Conservation (phyloP, 2,888 invertebrate species). For the Gandaritis pyraliata region DNA sequence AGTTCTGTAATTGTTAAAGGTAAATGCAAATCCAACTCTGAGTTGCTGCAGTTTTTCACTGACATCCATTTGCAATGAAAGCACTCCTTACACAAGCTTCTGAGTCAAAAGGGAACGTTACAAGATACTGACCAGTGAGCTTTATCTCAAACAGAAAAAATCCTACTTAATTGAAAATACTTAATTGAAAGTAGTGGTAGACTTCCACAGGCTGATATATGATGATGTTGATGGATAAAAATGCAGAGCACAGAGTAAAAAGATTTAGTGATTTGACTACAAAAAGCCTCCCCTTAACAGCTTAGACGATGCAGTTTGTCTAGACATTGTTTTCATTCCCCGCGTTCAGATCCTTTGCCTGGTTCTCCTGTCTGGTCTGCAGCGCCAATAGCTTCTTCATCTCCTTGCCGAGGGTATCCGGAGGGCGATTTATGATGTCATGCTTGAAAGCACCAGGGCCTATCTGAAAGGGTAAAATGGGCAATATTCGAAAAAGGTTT, state of each 20-base stretch:
- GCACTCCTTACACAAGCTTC: constrained; percentile 2
- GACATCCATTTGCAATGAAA: constrained; percentile 9
- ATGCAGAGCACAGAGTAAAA: too few species aligned
- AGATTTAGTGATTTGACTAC: too few species aligned
- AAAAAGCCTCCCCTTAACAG: too few species aligned
- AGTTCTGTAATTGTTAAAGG: constrained; percentile 24
- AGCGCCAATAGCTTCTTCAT: constrained; percentile 51
- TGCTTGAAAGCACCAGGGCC: constrained; percentile 57
- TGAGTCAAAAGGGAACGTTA: too few species aligned
- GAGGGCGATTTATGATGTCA: constrained; percentile 40
- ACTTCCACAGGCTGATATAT: too few species aligned
- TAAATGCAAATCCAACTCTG: constrained; percentile 19
- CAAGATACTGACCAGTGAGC: too few species aligned
- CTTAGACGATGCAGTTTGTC: too few species aligned
- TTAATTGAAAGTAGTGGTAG: too few species aligned
- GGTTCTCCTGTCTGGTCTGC: constrained; percentile 46
- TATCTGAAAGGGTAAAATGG: constrained; percentile 22
- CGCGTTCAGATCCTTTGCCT: constrained; percentile 13
- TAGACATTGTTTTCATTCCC: constrained; percentile 1
- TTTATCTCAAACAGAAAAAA: too few species aligned
- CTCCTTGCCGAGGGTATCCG: constrained; percentile 40
- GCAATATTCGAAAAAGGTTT: too few species aligned
- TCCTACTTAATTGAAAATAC: too few species aligned
- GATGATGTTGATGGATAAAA: too few species aligned
- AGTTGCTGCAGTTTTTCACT: constrained; percentile 11